phyloP scores from a whole-genome alignment of 2,797 vertebrate species.

The Pseudochromis fuscus region DNA sequence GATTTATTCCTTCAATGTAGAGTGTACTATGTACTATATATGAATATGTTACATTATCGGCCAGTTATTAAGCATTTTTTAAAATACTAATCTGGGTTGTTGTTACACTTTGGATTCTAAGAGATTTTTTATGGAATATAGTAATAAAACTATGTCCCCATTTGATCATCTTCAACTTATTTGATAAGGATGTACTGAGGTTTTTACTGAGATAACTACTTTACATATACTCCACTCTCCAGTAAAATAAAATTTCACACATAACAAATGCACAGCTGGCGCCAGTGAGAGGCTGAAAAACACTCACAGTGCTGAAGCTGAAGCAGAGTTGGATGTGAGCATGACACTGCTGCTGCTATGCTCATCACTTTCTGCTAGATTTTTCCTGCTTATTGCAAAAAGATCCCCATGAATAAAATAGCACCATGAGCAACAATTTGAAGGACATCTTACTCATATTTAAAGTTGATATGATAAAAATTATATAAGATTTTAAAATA shows the following conservation, averaged over 20 bases:
- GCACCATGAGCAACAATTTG: not conserved
- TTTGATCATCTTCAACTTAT: too few species aligned
- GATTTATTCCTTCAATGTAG: too few species aligned
- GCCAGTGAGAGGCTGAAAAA: slow-evolving; percentile 1
- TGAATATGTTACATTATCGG: too few species aligned
- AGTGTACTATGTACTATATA: too few species aligned
- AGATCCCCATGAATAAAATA: slow-evolving; percentile 6
- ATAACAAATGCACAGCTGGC: slow-evolving; percentile 12
- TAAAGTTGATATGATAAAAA: not conserved
- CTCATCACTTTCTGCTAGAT: not conserved
- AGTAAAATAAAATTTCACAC: slow-evolving; percentile 11
- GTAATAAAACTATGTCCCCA: too few species aligned
- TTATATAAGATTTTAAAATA: not conserved
- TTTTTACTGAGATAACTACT: not conserved
- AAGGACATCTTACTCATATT: not conserved
- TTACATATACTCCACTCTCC: not conserved
- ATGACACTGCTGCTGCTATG: not conserved
- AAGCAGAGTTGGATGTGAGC: slow-evolving; percentile 4
- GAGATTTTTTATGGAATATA: too few species aligned
- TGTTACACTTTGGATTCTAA: too few species aligned
- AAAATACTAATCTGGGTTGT: too few species aligned
- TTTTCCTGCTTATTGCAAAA: slow-evolving; percentile 3
- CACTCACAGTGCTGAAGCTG: not conserved
- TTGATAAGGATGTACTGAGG: not conserved
- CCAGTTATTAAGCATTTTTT: too few species aligned